Percentiles rank a stretch among this genome's conserved stretches.
phyloP scores from a whole-genome alignment of 2,888 invertebrate species.

The Latrodectus elegans region DNA sequence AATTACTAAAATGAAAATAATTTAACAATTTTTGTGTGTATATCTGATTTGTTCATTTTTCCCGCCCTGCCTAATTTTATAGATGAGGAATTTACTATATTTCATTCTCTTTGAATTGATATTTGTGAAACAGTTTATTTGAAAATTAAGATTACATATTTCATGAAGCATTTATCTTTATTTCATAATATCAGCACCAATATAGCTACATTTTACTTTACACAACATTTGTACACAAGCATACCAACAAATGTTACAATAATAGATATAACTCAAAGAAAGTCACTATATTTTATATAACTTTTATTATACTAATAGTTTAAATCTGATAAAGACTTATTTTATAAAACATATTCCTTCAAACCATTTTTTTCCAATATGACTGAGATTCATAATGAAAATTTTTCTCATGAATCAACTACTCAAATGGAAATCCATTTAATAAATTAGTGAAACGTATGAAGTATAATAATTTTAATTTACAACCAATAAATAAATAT shows the following conservation, averaged over 20 bases:
- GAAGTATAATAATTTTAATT: conserved; percentile 56
- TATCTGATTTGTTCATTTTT: too few species aligned
- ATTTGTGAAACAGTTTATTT: too few species aligned
- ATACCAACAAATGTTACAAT: conserved; percentile 64
- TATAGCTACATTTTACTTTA: conserved; percentile 64
- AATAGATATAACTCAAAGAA: conserved; percentile 61
- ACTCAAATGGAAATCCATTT: conserved; percentile 57
- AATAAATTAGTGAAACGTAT: conserved; percentile 66
- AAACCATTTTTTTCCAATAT: conserved; percentile 33
- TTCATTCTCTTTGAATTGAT: too few species aligned
- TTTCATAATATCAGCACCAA: conserved; percentile 65
- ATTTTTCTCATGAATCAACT: conserved; percentile 52
- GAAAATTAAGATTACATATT: not conserved
- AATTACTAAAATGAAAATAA: too few species aligned
- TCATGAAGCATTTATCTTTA: conserved; percentile 63
- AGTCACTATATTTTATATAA: conserved; percentile 34
- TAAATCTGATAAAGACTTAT: conserved; percentile 35
- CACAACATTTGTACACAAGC: conserved; percentile 68
- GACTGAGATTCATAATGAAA: conserved; percentile 37
- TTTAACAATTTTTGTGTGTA: too few species aligned
- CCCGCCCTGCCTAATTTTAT: too few species aligned
- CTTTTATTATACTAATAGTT: conserved; percentile 31
- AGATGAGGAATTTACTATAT: too few species aligned
- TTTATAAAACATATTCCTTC: conserved; percentile 36
- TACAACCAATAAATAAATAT: conserved; percentile 66